phyloP scores from a whole-genome alignment of 1,140 invertebrate genomes.

The Magallana angulata region DNA sequence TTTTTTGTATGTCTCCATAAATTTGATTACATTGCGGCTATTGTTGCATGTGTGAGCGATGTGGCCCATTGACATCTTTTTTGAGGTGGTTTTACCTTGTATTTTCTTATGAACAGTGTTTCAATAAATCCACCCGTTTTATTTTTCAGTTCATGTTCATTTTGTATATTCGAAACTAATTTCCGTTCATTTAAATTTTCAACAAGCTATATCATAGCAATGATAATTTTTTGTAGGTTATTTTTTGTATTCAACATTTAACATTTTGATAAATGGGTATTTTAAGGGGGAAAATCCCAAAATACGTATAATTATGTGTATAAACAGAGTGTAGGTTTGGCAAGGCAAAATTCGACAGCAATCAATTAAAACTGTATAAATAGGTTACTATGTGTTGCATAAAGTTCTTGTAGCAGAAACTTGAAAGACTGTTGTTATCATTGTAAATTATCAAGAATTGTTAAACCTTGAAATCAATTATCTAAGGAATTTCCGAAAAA shows the following conservation, averaged over 20 bases:
- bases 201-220: constrained; percentile 21
- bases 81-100: too few species aligned
- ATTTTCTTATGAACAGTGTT: background rate
- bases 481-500: too few species aligned
- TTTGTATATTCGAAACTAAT: background rate
- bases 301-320: constrained; percentile 1
- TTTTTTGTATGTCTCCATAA: too few species aligned
- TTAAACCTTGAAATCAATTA: too few species aligned
- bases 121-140: background rate
- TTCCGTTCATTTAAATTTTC: constrained; percentile 32
- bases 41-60: too few species aligned
- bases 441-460: too few species aligned
- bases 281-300: constrained; percentile 13
- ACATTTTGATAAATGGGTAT: background rate
- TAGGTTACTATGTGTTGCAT: background rate
- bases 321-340: constrained; percentile 29
- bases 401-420: background rate
- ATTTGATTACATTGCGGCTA: too few species aligned
- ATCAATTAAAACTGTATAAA: constrained; percentile 25
- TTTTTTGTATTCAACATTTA: background rate
- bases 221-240: too few species aligned
- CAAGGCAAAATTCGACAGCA: constrained; percentile 53
- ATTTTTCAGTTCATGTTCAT: constrained; percentile 15
- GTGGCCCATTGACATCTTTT: too few species aligned
- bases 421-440: too few species aligned